These are phyloP conservation scores for Cenopis cana DNA, from an alignment of 2,888 invertebrate species.

Conservation along the genomic window DNA sequence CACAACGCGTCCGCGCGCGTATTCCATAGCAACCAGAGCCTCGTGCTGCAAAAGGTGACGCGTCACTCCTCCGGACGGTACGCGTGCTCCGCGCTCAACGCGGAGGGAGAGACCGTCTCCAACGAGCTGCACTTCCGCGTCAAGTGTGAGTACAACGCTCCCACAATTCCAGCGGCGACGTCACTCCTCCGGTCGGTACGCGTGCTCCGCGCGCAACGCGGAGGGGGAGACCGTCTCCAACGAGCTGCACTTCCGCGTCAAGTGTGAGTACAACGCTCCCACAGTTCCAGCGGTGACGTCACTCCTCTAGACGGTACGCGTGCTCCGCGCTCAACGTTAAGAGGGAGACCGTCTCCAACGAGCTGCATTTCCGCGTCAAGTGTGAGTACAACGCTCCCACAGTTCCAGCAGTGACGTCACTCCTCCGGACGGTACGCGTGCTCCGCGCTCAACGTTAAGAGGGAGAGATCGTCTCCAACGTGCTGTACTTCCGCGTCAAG, in stretches of 20 bases:
- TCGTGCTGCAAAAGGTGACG: slow-evolving; percentile 95
- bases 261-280: slow-evolving; percentile 88
- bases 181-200: slow-evolving; percentile 93
- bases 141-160: slow-evolving; percentile 89
- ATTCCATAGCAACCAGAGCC: slow-evolving; percentile 95
- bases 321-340: slow-evolving; percentile 93
- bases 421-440: slow-evolving; percentile 95
- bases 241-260: slow-evolving; percentile 92
- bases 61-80: slow-evolving; percentile 94
- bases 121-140: slow-evolving; percentile 93
- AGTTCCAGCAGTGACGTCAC: slow-evolving; percentile 85
- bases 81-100: slow-evolving; percentile 94
- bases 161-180: slow-evolving; percentile 91
- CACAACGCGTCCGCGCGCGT: slow-evolving; percentile 95
- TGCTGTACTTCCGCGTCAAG: slow-evolving; percentile 93
- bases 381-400: slow-evolving; percentile 88
- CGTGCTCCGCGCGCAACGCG: slow-evolving; percentile 92
- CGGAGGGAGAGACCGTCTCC: slow-evolving; percentile 94
- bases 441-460: slow-evolving; percentile 91
- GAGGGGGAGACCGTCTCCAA: slow-evolving; percentile 95
- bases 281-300: slow-evolving; percentile 75
- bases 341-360: slow-evolving; percentile 94
- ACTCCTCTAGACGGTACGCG: slow-evolving; percentile 94
- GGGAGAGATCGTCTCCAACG: slow-evolving; percentile 94
- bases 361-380: slow-evolving; percentile 93